Evolutionary conservation across 2,888 invertebrate species (phyloP).

Genomic region (Asteroscopus sphinx): DNA sequence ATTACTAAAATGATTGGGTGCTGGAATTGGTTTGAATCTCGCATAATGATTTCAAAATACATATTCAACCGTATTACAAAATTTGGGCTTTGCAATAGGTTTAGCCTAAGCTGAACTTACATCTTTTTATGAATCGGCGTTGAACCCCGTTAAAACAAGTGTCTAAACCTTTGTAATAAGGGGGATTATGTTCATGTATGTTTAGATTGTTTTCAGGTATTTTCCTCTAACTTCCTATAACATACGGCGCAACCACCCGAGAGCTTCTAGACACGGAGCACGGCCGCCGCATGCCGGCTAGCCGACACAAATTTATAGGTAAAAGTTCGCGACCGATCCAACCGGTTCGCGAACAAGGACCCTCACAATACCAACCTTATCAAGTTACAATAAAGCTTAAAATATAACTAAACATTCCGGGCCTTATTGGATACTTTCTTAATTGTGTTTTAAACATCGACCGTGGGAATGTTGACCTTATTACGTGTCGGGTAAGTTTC

Average conservation of each 20-base stretch:
- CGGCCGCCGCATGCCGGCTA: slow-evolving; percentile 78
- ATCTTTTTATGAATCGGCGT: no score
- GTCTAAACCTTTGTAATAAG: no score
- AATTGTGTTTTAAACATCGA: slow-evolving; percentile 80
- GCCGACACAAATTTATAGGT: slow-evolving; percentile 90
- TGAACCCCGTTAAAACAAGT: no score
- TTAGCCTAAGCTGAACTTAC: no score
- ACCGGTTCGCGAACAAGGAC: slow-evolving; percentile 75
- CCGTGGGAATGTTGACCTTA: slow-evolving; percentile 83
- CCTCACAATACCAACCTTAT: slow-evolving; percentile 74
- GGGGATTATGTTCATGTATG: no score
- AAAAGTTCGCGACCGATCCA: slow-evolving; percentile 89
- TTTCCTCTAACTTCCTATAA: slow-evolving; percentile 62
- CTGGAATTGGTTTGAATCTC: no score
- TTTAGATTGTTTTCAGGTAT: slow-evolving; percentile 23
- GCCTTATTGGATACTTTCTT: slow-evolving; percentile 88
- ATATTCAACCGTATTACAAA: no score
- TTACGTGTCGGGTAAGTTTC: slow-evolving; percentile 72
- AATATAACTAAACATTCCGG: slow-evolving; percentile 64
- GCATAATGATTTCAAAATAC: no score
- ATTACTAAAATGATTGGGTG: no score
- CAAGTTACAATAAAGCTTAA: slow-evolving; percentile 68
- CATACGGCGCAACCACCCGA: slow-evolving; percentile 67
- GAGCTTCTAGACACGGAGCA: slow-evolving; percentile 79
- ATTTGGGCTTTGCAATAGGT: no score